Percentiles rank a stretch among this genome's conserved stretches.
Evolutionary conservation across 2,113 vertebrate species (phyloP).

Genomic region (Grammomys dolichurus): DNA sequence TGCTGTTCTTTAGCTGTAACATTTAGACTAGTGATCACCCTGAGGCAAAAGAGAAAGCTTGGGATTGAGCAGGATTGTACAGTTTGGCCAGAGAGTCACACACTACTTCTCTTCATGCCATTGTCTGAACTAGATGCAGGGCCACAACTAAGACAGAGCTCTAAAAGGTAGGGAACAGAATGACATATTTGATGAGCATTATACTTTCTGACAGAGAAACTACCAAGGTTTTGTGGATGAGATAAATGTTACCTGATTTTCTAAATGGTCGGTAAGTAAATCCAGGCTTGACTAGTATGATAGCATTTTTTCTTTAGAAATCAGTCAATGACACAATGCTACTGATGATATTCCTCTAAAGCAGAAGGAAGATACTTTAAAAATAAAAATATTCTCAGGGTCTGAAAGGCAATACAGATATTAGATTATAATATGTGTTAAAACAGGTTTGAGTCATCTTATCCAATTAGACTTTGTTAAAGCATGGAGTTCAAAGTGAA

Average conservation of each 20-base stretch:
- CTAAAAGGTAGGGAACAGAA: background rate
- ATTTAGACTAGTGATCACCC: background rate
- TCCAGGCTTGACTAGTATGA: background rate
- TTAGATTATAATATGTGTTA: background rate
- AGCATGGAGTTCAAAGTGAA: background rate
- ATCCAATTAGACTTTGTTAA: background rate
- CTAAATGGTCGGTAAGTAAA: background rate
- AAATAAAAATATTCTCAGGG: background rate
- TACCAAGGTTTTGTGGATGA: background rate
- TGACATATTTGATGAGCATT: background rate
- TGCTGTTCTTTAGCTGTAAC: background rate
- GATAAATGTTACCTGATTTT: background rate
- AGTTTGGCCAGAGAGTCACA: background rate
- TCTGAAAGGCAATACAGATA: background rate
- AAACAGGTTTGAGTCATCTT: background rate
- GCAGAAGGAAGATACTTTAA: background rate
- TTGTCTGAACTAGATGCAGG: background rate
- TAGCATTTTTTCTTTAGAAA: background rate
- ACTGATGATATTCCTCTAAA: background rate
- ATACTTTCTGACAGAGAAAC: background rate
- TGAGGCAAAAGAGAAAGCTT: background rate
- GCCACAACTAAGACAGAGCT: background rate
- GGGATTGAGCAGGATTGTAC: background rate
- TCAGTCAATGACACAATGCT: background rate
- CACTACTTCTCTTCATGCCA: background rate